These are phyloP conservation scores for Crossaster papposus DNA, from an alignment of 53 echinoderm and acorn worm species.

Conservation along the genomic window DNA sequence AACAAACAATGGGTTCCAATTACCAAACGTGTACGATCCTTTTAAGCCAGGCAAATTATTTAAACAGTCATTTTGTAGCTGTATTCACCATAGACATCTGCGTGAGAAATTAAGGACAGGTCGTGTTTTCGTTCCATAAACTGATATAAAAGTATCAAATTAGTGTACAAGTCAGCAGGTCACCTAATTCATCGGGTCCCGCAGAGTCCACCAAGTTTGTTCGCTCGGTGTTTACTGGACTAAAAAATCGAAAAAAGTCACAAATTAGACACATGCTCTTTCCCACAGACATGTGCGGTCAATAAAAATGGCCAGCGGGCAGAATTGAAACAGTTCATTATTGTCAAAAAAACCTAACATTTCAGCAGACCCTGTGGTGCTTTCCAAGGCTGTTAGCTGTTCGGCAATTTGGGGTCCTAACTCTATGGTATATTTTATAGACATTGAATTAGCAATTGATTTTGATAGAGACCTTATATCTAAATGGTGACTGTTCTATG, in stretches of 20 bases:
- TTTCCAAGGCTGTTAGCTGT: constrained; percentile 10
- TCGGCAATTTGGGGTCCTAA: not conserved
- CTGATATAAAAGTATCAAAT: too few species aligned
- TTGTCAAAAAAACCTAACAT: constrained; percentile 33
- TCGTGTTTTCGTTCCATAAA: not conserved
- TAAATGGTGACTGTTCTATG: too few species aligned
- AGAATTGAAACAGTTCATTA: not conserved
- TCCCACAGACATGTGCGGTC: constrained; percentile 18
- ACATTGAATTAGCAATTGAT: too few species aligned
- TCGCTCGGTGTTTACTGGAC: not conserved
- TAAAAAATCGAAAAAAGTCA: not conserved
- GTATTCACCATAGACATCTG: too few species aligned
- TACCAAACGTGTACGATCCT: too few species aligned
- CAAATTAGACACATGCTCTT: constrained; percentile 2
- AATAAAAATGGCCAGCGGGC: constrained; percentile 22
- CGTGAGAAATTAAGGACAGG: not conserved
- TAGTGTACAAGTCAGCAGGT: too few species aligned
- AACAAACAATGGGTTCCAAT: too few species aligned
- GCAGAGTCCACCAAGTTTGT: constrained; percentile 3
- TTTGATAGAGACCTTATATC: too few species aligned
- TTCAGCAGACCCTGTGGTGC: not conserved
- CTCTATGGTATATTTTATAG: too few species aligned
- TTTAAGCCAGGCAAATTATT: too few species aligned
- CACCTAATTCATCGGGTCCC: not conserved
- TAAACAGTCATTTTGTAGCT: too few species aligned